phyloP scores from a whole-genome alignment of 2,113 vertebrate species.

The Anarrhichthys ocellatus region DNA sequence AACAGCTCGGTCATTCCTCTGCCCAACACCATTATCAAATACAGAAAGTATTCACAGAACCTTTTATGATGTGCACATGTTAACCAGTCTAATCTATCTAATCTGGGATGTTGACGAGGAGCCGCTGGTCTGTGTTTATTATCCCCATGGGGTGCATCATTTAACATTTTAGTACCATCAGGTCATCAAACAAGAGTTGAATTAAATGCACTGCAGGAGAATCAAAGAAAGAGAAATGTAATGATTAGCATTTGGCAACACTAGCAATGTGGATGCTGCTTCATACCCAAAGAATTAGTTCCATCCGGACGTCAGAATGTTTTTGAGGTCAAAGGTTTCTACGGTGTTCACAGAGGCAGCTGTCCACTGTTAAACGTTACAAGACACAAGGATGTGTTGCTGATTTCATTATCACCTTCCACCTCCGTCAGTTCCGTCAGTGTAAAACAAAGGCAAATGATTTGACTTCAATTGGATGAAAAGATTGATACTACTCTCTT shows the following conservation, averaged over 20 bases:
- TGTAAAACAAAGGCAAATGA: background rate
- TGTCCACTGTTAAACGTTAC: conserved; percentile 1
- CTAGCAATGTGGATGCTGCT: conserved; percentile 24
- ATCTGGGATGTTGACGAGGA: conserved; percentile 3
- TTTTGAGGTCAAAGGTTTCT: conserved; percentile 49
- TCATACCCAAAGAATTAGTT: conserved; percentile 46
- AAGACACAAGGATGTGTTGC: background rate
- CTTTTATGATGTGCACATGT: conserved; percentile 10
- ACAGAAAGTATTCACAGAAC: conserved; percentile 19
- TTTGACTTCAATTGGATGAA: background rate
- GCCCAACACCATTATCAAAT: background rate
- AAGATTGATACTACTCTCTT: background rate
- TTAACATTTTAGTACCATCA: conserved; percentile 43
- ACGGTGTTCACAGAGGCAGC: conserved; percentile 41
- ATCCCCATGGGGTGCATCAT: conserved; percentile 31
- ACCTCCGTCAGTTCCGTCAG: background rate
- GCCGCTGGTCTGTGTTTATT: conserved; percentile 32
- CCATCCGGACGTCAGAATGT: conserved; percentile 39
- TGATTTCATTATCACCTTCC: background rate
- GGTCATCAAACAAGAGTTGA: conserved; percentile 36
- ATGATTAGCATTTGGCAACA: conserved; percentile 37
- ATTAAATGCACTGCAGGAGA: conserved; percentile 36
- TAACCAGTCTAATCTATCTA: conserved; percentile 5
- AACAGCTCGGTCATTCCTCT: background rate
- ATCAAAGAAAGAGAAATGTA: conserved; percentile 24